A percentile compares a stretch with the other conserved stretches of the same genome.
Evolutionary conservation across 2,113 vertebrate species (phyloP).

Genomic region (Chloropsis cyanopogon): DNA sequence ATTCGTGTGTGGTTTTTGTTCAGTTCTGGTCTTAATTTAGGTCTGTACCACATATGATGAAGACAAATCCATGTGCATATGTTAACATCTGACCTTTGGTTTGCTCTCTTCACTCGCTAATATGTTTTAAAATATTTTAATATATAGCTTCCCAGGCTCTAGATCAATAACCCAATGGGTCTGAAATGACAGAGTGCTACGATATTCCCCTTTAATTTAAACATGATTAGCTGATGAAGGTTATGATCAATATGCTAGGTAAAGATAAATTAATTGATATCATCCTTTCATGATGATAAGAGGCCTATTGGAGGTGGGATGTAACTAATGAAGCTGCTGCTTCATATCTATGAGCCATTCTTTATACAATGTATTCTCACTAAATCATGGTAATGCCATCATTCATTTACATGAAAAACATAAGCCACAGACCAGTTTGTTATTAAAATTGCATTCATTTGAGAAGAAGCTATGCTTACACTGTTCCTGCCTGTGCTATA

Average conservation of each 20-base stretch:
- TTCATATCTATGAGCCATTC: constrained; percentile 51
- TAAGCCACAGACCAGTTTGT: constrained; percentile 25
- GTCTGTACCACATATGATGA: not conserved
- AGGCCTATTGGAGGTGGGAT: constrained; percentile 69
- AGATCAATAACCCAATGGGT: constrained; percentile 73
- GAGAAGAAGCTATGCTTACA: not conserved
- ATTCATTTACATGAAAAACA: constrained; percentile 63
- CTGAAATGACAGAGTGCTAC: constrained; percentile 73
- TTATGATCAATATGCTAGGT: constrained; percentile 75
- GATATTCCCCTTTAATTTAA: constrained; percentile 77
- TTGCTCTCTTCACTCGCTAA: constrained; percentile 42
- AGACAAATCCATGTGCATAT: not conserved
- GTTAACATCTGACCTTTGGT: constrained; percentile 36
- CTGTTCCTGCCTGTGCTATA: not conserved
- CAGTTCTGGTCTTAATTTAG: constrained; percentile 27
- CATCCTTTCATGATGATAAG: constrained; percentile 75
- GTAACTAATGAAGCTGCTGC: constrained; percentile 72
- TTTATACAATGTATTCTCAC: constrained; percentile 52
- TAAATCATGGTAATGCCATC: constrained; percentile 56
- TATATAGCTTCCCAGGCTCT: constrained; percentile 39
- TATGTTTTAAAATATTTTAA: constrained; percentile 63
- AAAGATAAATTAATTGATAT: constrained; percentile 79
- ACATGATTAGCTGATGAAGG: constrained; percentile 79
- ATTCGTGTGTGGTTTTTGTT: not conserved
- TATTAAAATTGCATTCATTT: constrained; percentile 44